Evolutionary conservation across 2,888 invertebrate genomes (phyloP).

Genomic region (Cabera pusaria): DNA sequence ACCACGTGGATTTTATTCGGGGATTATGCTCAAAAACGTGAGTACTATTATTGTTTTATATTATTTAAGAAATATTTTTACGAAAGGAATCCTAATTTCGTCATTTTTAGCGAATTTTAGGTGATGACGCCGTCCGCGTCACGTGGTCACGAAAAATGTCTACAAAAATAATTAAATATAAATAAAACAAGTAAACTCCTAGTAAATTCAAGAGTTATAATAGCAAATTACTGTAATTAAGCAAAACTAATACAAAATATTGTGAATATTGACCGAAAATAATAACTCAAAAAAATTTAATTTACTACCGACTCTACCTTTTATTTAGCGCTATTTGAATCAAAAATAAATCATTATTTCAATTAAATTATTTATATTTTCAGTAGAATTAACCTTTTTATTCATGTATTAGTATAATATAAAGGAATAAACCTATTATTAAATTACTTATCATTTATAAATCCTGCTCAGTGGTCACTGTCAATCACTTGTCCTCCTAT

Average conservation of each 20-base stretch:
- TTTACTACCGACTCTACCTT: slow-evolving; percentile 1
- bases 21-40: slow-evolving; percentile 40
- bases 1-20: slow-evolving; percentile 41
- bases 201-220: no score
- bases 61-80: slow-evolving; percentile 14
- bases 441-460: no score
- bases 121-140: slow-evolving; percentile 17
- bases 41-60: slow-evolving; percentile 47
- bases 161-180: neutral
- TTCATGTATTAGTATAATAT: no score
- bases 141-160: slow-evolving; percentile 13
- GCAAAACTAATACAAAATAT: slow-evolving; percentile 1
- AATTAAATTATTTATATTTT: no score
- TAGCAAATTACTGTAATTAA: neutral
- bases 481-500: no score
- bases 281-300: neutral
- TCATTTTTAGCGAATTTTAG: slow-evolving; percentile 14
- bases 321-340: no score
- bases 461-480: no score
- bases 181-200: no score
- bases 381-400: no score
- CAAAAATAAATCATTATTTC: no score
- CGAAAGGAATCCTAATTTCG: slow-evolving; percentile 7
- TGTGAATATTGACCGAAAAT: neutral
- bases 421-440: no score